Base-by-base conservation (phyloP, 2,113 vertebrate genomes). In the Rhea americana region DNA sequence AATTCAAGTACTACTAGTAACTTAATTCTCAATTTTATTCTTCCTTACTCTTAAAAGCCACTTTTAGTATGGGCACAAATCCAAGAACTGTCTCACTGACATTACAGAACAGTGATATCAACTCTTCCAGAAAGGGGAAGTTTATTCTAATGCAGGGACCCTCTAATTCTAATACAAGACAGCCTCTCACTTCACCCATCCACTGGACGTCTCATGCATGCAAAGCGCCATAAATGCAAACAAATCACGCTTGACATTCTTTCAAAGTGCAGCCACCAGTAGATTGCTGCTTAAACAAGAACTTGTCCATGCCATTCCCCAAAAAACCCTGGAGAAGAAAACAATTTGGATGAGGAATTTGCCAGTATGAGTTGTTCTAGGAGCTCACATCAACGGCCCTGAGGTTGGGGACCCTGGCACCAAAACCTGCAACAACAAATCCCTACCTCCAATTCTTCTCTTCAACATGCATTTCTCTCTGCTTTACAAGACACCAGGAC, bases 81-180 rank as follows among this genome's bases (percentile, higher is more conserved):
- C 50, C 50, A 74, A 70, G 7, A 59, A 39, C 47, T n/a, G 3
- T 50, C 53, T 43, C 56, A 67, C 0, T 0, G 14, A 45, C 16
- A 45, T 2, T 74, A 22, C 0, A 5, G 12, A 78, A 14, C 41
- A 85, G 22, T 8, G 47, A 16, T 58, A 58, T 32, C 25, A 58
- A 82, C 26, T 71, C 62, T 66, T 79, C 20, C 53, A 88, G 48
- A 24, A 63, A 43, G 17, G 30, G 17, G 19, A 82, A 63, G 21
- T n/a, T 43, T 58, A 48, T 41, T 58, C 17, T 32, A 1, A 0
- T 56, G 47, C 22, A 63, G n/a, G 7, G 41, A 58, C 35, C 35
- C 35, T 35, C 35, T 35, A 35, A 35, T 35, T 35, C 35, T 35
- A 35, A 58, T 26, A 32, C 15, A 71, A 59, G 21, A 78, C 41